Evolutionary conservation across 2,888 invertebrate genomes (phyloP).

Genomic region (Merodon equestris): DNA sequence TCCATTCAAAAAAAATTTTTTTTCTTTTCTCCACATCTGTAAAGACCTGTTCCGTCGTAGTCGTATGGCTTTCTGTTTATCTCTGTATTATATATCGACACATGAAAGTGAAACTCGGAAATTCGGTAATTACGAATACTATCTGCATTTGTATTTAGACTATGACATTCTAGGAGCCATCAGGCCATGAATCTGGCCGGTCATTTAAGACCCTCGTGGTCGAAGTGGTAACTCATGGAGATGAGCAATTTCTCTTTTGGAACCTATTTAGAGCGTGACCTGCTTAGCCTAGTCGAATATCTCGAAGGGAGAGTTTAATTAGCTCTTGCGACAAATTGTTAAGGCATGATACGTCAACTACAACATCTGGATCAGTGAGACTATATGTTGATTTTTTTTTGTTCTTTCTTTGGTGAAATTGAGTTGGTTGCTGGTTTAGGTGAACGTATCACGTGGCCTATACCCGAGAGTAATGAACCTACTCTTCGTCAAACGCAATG

Average conservation of each 20-base stretch:
- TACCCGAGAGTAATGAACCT: not conserved
- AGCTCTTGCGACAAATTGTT: constrained; percentile 40
- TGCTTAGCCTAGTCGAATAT: not conserved
- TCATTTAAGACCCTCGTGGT: not conserved
- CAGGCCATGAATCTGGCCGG: constrained; percentile 1
- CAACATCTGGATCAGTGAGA: no score
- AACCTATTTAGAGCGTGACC: constrained; percentile 44
- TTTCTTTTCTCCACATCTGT: not conserved
- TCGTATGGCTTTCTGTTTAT: constrained; percentile 8
- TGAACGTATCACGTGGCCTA: constrained; percentile 7
- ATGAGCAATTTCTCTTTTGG: constrained; percentile 21
- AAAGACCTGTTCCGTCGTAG: constrained; percentile 26
- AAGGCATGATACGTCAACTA: constrained; percentile 22
- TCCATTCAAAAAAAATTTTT: constrained; percentile 32
- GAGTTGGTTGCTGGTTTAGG: constrained; percentile 1
- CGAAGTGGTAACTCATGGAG: not conserved
- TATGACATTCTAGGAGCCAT: constrained; percentile 37
- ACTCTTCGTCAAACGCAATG: no score
- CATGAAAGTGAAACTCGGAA: constrained; percentile 60
- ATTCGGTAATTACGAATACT: constrained; percentile 53
- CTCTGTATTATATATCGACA: constrained; percentile 40
- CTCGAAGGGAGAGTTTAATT: constrained; percentile 33
- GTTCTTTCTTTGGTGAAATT: constrained; percentile 6
- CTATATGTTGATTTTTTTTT: constrained; percentile 5
- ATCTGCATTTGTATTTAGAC: constrained; percentile 56